Conservation (phyloP, 2,888 invertebrate species). For the Pristionchus exspectatus region DNA sequence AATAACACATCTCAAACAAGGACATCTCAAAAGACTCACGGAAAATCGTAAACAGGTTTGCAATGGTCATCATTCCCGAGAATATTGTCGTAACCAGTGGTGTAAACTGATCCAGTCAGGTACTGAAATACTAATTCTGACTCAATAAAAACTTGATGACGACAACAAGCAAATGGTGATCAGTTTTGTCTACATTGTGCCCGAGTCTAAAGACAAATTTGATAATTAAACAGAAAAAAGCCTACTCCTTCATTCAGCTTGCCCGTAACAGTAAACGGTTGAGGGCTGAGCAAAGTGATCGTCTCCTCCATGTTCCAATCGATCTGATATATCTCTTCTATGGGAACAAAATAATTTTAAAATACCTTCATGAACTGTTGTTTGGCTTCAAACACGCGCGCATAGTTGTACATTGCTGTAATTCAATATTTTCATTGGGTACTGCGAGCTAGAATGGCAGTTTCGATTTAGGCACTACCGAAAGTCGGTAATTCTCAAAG, state of each 20-base stretch:
- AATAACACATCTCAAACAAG: background rate
- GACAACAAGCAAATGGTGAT: background rate
- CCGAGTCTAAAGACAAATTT: too few species aligned
- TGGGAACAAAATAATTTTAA: too few species aligned
- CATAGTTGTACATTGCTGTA: slow-evolving; percentile 22
- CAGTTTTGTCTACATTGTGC: background rate
- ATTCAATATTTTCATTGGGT: background rate
- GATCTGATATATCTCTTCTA: background rate
- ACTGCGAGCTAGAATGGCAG: too few species aligned
- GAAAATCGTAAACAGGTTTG: background rate
- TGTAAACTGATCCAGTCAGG: background rate
- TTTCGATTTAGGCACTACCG: too few species aligned
- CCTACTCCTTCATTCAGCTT: background rate
- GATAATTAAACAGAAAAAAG: too few species aligned
- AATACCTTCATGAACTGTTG: background rate
- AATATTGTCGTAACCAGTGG: slow-evolving; percentile 7
- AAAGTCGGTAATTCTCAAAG: too few species aligned
- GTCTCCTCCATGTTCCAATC: background rate
- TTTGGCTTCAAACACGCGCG: background rate
- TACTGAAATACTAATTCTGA: background rate
- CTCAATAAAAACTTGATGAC: background rate
- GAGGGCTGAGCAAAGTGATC: background rate
- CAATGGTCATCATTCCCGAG: slow-evolving; percentile 4
- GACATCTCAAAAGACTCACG: background rate
- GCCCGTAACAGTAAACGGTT: background rate